Evolutionary conservation across 2,113 vertebrate species (phyloP).

Genomic region (Platichthys stellatus): DNA sequence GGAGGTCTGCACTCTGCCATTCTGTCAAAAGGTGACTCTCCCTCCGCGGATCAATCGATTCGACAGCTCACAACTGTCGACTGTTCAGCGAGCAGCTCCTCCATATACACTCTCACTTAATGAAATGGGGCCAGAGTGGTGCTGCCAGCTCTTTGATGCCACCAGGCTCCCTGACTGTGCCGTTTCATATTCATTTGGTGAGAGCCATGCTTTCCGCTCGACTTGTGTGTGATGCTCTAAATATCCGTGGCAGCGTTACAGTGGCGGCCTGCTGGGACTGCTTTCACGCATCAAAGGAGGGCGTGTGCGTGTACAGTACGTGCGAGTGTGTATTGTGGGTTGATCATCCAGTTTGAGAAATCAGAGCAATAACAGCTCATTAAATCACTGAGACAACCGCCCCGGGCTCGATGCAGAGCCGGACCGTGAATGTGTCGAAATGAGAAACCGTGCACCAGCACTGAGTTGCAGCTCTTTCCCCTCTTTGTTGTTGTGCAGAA

Average conservation of each 20-base stretch:
- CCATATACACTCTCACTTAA: not conserved
- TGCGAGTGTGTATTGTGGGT: conserved; percentile 2
- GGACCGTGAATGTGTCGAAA: not conserved
- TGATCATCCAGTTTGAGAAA: conserved; percentile 4
- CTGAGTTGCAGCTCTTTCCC: too few species aligned
- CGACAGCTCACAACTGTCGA: conserved; percentile 28
- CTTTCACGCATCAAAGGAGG: conserved; percentile 35
- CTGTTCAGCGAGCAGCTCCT: not conserved
- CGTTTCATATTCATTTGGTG: conserved; percentile 17
- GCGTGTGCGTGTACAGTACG: conserved; percentile 32
- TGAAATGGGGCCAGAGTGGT: conserved; percentile 16
- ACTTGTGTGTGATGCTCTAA: conserved; percentile 48
- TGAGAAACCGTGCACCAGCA: not conserved
- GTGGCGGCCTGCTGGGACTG: conserved; percentile 46
- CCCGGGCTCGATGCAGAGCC: not conserved
- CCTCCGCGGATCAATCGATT: not conserved
- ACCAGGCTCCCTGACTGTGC: not conserved
- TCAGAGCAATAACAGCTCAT: conserved; percentile 2
- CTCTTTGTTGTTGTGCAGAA: too few species aligned
- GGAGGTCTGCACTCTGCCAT: too few species aligned
- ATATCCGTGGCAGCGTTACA: conserved; percentile 58
- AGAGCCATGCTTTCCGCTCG: conserved; percentile 29
- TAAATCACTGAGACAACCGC: conserved; percentile 11
- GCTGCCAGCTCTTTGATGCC: conserved; percentile 49
- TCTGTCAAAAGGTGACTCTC: too few species aligned